Evolutionary conservation across 1,140 invertebrate genomes (phyloP), one percentile per base, ranked within the genome.

Genomic region (Drosophila tropicalis): DNA sequence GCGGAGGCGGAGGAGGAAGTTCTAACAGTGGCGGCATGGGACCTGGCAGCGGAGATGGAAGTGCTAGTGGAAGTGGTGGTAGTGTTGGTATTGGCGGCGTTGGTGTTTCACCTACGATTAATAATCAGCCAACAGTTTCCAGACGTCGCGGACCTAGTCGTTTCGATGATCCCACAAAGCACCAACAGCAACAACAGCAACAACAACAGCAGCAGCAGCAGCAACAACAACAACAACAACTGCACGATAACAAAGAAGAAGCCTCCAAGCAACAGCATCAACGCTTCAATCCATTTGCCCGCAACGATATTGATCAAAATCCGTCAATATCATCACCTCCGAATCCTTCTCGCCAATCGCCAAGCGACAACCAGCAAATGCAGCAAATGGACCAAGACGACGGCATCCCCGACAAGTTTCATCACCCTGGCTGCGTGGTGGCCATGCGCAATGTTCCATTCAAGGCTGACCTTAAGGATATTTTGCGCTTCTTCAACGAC

Each of bases 401-500:
- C 29, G 76, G 73, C 17, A 91, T 91, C 34, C 92, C 94, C 1
- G 93, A 96, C 19, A 94, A 94, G 39, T 97, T 97, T 76, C 95
- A 95, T 3, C 94, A 95, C 44, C 96, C 95, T 2, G 96, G 97
- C 7, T 98, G 97, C 90, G 96, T 98, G 0, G 92, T 98, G 0
- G 94, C 94, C 0, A 93, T 98, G 79, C 95, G 96, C 80, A 98
- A 98, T 91, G 95, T 98, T 0, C 97, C 97, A 0, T 98, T 96
- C 91, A 95, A 96, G 65, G 97, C 97, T 0, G 94, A 95, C 5
- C 95, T 97, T 9, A 95, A 97, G 58, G 97, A 99, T 70, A 97
- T 99, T 62, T 93, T 98, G 47, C 93, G 95, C 1, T 98, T 98
- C 89, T 98, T 99, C 80, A 92, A 94, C 0, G 96, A 95, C 17